Evolutionary conservation across 1,140 invertebrate species (phyloP).

Genomic region (Eciton burchellii): DNA sequence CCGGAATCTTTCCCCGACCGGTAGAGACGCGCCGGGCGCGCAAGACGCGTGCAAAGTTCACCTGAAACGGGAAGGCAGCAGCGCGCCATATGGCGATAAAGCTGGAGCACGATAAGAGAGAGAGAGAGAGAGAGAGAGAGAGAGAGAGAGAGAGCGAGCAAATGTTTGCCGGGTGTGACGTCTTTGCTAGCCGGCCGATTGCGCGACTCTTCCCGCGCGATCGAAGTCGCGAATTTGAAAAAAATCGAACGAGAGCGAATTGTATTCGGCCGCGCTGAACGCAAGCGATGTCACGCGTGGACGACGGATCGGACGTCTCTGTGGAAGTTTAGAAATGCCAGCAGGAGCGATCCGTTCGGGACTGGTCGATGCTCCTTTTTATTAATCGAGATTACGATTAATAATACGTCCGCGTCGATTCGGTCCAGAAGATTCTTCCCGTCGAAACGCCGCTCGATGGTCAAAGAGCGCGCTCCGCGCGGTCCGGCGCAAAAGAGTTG

Average conservation of each 20-base stretch:
- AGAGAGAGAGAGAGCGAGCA: constrained; percentile 67
- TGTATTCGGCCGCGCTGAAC: constrained; percentile 28
- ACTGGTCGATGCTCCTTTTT: constrained; percentile 1
- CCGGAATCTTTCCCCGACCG: not conserved
- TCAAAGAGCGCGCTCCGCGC: constrained; percentile 65
- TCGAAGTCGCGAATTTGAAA: constrained; percentile 58
- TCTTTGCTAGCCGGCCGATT: constrained; percentile 69
- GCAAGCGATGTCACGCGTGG: too few species aligned
- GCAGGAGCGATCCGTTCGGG: too few species aligned
- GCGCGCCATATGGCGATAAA: constrained; percentile 75
- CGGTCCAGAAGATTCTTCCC: constrained; percentile 57
- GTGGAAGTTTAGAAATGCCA: too few species aligned
- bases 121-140: constrained; percentile 59
- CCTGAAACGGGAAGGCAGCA: constrained; percentile 56
- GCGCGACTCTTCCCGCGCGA: constrained; percentile 65
- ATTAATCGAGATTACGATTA: too few species aligned
- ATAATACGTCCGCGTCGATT: constrained; percentile 13
- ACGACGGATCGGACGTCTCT: too few species aligned
- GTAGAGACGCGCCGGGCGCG: not conserved
- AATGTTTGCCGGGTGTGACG: constrained; percentile 75
- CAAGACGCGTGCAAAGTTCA: constrained; percentile 23
- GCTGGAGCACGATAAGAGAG: constrained; percentile 74
- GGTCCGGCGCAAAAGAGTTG: constrained; percentile 74
- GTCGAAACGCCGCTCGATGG: constrained; percentile 55
- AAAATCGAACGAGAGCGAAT: constrained; percentile 56